A percentile compares a stretch with the other conserved stretches of the same genome.
These are phyloP conservation scores for Echinometra lucunter DNA, from an alignment of 53 echinoderm and acorn worm genomes.

Conservation along the genomic window DNA sequence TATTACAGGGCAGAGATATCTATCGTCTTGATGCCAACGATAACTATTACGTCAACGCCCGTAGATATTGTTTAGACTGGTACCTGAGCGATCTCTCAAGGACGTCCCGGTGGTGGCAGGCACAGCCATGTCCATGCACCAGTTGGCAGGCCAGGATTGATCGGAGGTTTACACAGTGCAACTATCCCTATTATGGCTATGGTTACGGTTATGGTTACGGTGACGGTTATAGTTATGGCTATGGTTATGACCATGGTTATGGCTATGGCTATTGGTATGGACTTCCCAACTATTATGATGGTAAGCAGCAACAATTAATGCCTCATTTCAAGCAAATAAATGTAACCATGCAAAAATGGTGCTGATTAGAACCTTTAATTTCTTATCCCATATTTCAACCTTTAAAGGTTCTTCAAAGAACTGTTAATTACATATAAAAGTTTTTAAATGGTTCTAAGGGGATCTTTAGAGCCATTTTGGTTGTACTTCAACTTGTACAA, in stretches of 20 bases:
- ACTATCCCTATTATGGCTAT: not conserved
- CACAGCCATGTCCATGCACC: conserved; percentile 49
- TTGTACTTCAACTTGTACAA: no score
- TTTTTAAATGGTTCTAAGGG: no score
- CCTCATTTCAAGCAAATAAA: no score
- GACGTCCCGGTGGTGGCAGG: not conserved
- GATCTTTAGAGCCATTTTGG: no score
- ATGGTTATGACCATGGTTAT: not conserved
- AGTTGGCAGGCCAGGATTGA: conserved; percentile 19
- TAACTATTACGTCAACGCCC: conserved; percentile 25
- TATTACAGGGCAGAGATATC: conserved; percentile 9
- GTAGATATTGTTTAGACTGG: conserved; percentile 51
- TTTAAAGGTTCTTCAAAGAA: no score
- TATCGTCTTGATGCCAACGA: conserved; percentile 41
- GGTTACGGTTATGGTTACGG: not conserved
- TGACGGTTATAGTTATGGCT: not conserved
- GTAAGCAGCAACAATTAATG: not conserved
- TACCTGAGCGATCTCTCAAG: not conserved
- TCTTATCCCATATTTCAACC: no score
- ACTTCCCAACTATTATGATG: not conserved
- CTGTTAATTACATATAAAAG: no score
- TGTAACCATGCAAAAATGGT: no score
- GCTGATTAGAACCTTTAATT: no score
- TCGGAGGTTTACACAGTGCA: conserved; percentile 14
- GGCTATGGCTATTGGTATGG: not conserved